Percentiles rank a stretch among this genome's conserved stretches.
Evolutionary conservation across 1,140 invertebrate genomes (phyloP).

Genomic region (Cryptotermes secundus): DNA sequence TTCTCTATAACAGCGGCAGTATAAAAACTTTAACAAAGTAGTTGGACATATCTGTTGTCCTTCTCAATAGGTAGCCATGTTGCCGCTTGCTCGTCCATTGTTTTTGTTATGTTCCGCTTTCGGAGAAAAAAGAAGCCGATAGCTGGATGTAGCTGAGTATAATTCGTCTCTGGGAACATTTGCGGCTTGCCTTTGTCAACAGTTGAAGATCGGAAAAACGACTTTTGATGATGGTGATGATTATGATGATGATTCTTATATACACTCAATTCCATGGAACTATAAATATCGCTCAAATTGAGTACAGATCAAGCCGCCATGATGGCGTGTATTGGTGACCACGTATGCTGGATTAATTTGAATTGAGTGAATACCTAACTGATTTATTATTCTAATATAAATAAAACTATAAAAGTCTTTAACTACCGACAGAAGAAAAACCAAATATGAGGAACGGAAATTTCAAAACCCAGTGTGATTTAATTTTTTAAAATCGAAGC

Average conservation of each 20-base stretch:
- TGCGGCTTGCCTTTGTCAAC: not conserved
- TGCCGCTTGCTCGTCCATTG: not conserved
- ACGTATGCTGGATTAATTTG: not conserved
- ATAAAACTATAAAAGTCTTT: too few relatives aligned
- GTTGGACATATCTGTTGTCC: slow-evolving; percentile 5
- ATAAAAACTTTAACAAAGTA: slow-evolving; percentile 16
- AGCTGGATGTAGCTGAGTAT: not conserved
- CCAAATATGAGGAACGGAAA: too few relatives aligned
- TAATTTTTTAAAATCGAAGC: too few relatives aligned
- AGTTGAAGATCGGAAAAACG: slow-evolving; percentile 15
- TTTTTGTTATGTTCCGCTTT: slow-evolving; percentile 13
- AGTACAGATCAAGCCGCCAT: not conserved
- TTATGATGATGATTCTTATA: slow-evolving; percentile 9
- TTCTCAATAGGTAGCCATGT: slow-evolving; percentile 16
- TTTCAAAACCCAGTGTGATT: too few relatives aligned
- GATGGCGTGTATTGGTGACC: too few relatives aligned
- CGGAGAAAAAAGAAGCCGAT: not conserved
- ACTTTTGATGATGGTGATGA: slow-evolving; percentile 7
- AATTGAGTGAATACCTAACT: not conserved
- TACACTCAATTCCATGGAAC: not conserved
- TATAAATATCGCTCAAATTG: not conserved
- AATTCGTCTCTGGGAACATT: not conserved
- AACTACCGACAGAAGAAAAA: too few relatives aligned
- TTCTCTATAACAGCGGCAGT: not conserved
- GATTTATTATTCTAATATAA: not conserved